These are phyloP conservation scores for Bursaphelenchus okinawaensis DNA, from an alignment of 2,888 invertebrate species.

Conservation along the genomic window DNA sequence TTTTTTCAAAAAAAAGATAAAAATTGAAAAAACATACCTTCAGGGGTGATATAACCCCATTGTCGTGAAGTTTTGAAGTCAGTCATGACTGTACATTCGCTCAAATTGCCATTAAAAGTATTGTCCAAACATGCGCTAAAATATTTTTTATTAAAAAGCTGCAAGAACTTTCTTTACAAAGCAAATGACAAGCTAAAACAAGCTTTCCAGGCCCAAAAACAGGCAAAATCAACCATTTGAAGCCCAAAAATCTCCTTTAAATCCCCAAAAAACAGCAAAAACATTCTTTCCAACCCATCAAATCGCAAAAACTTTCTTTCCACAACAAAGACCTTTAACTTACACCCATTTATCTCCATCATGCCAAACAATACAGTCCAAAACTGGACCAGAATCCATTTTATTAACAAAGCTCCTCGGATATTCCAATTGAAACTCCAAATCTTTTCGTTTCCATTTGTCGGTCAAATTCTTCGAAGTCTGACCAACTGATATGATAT, in stretches of 20 bases:
- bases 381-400: conserved; percentile 78
- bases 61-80: conserved; percentile 76
- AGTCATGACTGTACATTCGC: conserved; percentile 72
- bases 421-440: conserved; percentile 76
- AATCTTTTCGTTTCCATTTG: conserved; percentile 78
- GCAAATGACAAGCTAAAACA: too few species aligned
- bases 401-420: conserved; percentile 74
- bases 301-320: too few species aligned
- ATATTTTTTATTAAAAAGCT: too few species aligned
- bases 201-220: too few species aligned
- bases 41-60: conserved; percentile 70
- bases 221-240: background rate
- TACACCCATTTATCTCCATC: conserved; percentile 82
- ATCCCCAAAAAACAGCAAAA: too few species aligned
- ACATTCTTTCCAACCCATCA: too few species aligned
- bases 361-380: conserved; percentile 86
- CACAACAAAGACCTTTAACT: too few species aligned
- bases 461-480: conserved; percentile 59
- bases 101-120: conserved; percentile 74
- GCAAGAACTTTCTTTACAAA: too few species aligned
- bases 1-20: too few species aligned
- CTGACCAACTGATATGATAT: conserved; percentile 64
- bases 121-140: conserved; percentile 77
- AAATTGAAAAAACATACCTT: conserved; percentile 50
- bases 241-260: too few species aligned